A percentile compares a stretch with the other conserved stretches of the same genome.
Evolutionary conservation across 2,888 invertebrate species (phyloP).

Genomic region (Ichneumoninae sp.): DNA sequence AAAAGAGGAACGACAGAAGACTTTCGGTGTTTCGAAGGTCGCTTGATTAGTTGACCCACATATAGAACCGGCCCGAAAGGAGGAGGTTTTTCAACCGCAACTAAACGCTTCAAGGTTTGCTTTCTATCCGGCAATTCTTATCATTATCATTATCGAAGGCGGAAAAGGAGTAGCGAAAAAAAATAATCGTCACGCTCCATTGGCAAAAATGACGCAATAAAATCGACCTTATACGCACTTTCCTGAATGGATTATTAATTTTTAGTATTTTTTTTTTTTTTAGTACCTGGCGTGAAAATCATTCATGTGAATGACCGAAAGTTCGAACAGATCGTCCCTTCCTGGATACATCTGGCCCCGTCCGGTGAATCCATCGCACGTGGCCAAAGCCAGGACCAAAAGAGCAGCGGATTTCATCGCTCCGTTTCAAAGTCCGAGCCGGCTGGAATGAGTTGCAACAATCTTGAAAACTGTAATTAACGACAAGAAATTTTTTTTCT

Average conservation of each 20-base stretch:
- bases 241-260: neutral
- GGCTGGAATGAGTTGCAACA: neutral
- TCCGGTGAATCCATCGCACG: constrained; percentile 73
- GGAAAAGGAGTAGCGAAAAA: neutral
- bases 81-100: constrained; percentile 16
- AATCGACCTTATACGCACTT: neutral
- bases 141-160: constrained; percentile 8
- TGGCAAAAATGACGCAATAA: neutral
- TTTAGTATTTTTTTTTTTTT: neutral
- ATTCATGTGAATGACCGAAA: constrained; percentile 87
- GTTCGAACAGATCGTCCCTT: constrained; percentile 84
- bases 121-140: constrained; percentile 2
- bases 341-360: constrained; percentile 74
- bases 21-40: constrained; percentile 15
- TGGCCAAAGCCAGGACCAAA: constrained; percentile 46
- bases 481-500: neutral
- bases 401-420: neutral
- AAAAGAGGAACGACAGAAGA: constrained; percentile 26
- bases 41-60: constrained; percentile 21
- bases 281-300: constrained; percentile 87
- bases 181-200: neutral
- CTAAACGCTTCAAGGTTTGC: constrained; percentile 1
- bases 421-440: neutral
- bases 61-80: neutral
- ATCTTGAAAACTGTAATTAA: neutral